Evolutionary conservation across 92 coral and sea anemone species (phyloP).

Genomic region (Plumapathes pennacea): DNA sequence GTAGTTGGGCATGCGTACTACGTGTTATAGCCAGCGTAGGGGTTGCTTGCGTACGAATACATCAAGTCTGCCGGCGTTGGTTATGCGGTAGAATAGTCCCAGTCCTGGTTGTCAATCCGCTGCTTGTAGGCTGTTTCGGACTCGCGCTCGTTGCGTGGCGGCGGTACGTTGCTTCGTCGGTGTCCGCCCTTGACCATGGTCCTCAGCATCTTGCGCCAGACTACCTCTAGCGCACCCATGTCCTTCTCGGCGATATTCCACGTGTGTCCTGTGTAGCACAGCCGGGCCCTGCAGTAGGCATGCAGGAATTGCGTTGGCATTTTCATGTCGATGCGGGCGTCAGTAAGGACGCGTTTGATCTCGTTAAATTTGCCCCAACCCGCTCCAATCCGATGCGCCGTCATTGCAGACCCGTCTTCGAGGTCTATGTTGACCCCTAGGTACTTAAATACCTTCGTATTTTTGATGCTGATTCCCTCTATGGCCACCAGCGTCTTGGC

Average conservation of each 20-base stretch:
- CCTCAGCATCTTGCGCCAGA: not conserved
- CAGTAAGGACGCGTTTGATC: not conserved
- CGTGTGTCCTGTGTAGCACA: not conserved
- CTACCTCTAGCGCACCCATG: not conserved
- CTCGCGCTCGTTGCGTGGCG: not conserved
- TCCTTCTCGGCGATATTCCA: not conserved
- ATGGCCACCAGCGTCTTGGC: too few species aligned
- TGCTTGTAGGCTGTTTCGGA: not conserved
- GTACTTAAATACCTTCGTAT: not conserved
- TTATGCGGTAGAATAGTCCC: not conserved
- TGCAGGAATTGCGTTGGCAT: not conserved
- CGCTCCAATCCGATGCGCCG: not conserved
- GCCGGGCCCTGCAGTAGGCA: not conserved
- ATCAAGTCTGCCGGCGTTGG: conserved; percentile 2
- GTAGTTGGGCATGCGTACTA: not conserved
- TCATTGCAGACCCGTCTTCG: too few species aligned
- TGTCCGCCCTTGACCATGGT: not conserved
- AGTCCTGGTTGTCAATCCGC: conserved; percentile 1
- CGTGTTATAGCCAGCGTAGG: conserved; percentile 12
- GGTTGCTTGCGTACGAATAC: conserved; percentile 3
- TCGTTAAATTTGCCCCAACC: not conserved
- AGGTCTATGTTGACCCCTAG: not conserved
- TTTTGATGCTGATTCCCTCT: not conserved
- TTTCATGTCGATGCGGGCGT: not conserved
- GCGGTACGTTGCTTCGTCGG: not conserved